Evolutionary conservation across 2,888 invertebrate species (phyloP).

Genomic region (Andrena hattorfiana): DNA sequence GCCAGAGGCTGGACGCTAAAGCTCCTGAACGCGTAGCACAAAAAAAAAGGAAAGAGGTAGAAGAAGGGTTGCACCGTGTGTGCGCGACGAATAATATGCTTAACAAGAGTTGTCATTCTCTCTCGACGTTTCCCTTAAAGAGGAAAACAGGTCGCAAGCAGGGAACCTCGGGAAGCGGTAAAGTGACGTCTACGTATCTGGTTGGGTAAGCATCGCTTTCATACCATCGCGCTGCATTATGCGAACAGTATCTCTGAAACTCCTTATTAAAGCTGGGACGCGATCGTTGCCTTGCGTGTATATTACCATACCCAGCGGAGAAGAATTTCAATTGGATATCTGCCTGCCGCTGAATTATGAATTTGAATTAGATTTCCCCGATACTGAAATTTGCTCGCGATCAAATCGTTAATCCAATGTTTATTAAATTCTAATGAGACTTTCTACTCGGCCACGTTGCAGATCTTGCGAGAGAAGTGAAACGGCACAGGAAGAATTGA

Average conservation of each 20-base stretch:
- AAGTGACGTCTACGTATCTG: not conserved
- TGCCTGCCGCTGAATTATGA: slow-evolving; percentile 9
- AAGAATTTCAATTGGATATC: slow-evolving; percentile 5
- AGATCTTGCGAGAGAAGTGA: not conserved
- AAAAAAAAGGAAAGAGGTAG: not conserved
- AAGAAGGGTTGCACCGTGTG: not conserved
- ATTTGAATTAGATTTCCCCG: not conserved
- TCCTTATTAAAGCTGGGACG: slow-evolving; percentile 24
- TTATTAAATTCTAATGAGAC: not conserved
- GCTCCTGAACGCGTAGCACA: slow-evolving; percentile 16
- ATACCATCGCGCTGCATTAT: slow-evolving; percentile 9
- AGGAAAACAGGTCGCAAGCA: not conserved
- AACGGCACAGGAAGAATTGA: not conserved
- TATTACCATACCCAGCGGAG: slow-evolving; percentile 9
- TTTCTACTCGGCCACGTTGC: not conserved
- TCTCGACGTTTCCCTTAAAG: not conserved
- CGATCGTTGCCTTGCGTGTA: slow-evolving; percentile 24
- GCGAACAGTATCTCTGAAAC: slow-evolving; percentile 4
- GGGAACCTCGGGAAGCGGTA: not conserved
- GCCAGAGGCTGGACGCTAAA: slow-evolving; percentile 1
- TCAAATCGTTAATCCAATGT: not conserved
- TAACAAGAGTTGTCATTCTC: slow-evolving; percentile 18
- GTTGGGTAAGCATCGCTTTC: slow-evolving; percentile 10
- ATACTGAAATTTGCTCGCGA: not conserved
- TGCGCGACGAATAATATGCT: not conserved